Percentiles rank a stretch among this genome's conserved stretches.
Evolutionary conservation across 1,140 invertebrate species (phyloP).

Genomic region (Drosophila ironensis): DNA sequence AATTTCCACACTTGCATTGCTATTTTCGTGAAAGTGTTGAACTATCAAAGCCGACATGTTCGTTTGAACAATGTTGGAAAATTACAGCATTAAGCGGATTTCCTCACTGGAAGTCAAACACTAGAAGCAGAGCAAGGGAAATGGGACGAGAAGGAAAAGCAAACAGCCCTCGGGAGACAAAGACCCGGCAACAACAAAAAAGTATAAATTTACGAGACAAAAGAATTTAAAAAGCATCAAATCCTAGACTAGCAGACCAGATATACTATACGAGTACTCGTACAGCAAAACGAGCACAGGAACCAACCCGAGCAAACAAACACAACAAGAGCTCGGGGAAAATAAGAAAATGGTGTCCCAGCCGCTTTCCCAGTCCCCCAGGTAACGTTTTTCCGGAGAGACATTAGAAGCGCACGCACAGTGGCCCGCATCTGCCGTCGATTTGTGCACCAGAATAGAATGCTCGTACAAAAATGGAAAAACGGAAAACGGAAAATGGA

Average conservation of each 20-base stretch:
- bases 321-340: slow-evolving; percentile 12
- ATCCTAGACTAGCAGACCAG: slow-evolving; percentile 62
- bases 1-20: slow-evolving; percentile 2
- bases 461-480: too few relatives aligned
- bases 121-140: slow-evolving; percentile 18
- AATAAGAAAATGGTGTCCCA: slow-evolving; percentile 73
- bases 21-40: slow-evolving; percentile 15
- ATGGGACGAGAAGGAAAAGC: slow-evolving; percentile 11
- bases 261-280: too few relatives aligned
- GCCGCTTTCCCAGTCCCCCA: slow-evolving; percentile 24
- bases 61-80: slow-evolving; percentile 49
- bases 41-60: slow-evolving; percentile 53
- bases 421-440: slow-evolving; percentile 7
- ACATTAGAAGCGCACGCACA: slow-evolving; percentile 60
- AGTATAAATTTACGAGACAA: slow-evolving; percentile 69
- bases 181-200: slow-evolving; percentile 46
- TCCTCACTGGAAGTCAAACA: slow-evolving; percentile 71
- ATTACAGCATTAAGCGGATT: slow-evolving; percentile 80
- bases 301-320: slow-evolving; percentile 32
- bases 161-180: slow-evolving; percentile 39
- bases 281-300: slow-evolving; percentile 57
- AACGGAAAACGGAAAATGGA: too few relatives aligned
- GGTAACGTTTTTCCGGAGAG: slow-evolving; percentile 67
- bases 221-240: slow-evolving; percentile 71
- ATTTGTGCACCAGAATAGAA: slow-evolving; percentile 19